phyloP scores from a whole-genome alignment of 2,888 invertebrate genomes.

The Eupeodes latifasciatus region DNA sequence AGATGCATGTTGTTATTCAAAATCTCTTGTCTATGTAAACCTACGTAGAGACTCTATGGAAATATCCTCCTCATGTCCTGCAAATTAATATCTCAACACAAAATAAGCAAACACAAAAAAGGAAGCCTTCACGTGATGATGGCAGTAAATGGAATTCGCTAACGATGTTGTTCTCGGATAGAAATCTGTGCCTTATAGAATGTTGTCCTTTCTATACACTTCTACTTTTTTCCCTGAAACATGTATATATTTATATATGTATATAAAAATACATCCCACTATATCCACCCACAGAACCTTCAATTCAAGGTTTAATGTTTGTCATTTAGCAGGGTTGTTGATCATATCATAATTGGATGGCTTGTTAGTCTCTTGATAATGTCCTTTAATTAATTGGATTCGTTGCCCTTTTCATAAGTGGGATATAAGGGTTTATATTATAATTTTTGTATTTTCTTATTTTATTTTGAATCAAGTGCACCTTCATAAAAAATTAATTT shows the following conservation, averaged over 20 bases:
- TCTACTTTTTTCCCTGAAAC: background rate
- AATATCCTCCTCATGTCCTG: slow-evolving; percentile 59
- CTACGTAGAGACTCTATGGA: background rate
- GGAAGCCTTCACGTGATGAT: slow-evolving; percentile 24
- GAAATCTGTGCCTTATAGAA: slow-evolving; percentile 65
- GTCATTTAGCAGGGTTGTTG: slow-evolving; percentile 65
- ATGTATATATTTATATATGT: too few relatives aligned
- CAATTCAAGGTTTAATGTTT: slow-evolving; percentile 55
- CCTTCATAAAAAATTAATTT: background rate
- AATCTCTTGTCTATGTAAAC: background rate
- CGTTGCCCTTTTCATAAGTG: slow-evolving; percentile 40
- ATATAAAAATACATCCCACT: background rate
- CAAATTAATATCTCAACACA: slow-evolving; percentile 70
- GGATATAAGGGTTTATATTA: background rate
- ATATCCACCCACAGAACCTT: background rate
- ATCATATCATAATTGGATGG: slow-evolving; percentile 74
- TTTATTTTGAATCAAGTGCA: background rate
- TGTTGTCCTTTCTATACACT: slow-evolving; percentile 35
- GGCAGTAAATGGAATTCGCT: slow-evolving; percentile 57
- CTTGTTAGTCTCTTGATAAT: slow-evolving; percentile 65
- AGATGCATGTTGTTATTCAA: slow-evolving; percentile 29
- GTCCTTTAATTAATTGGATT: slow-evolving; percentile 70
- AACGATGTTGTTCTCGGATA: slow-evolving; percentile 73
- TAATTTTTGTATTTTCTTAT: background rate
- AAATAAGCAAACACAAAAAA: slow-evolving; percentile 47